These are phyloP conservation scores for Polydrusus tereticollis DNA, from an alignment of 2,888 invertebrate genomes.

Conservation along the genomic window DNA sequence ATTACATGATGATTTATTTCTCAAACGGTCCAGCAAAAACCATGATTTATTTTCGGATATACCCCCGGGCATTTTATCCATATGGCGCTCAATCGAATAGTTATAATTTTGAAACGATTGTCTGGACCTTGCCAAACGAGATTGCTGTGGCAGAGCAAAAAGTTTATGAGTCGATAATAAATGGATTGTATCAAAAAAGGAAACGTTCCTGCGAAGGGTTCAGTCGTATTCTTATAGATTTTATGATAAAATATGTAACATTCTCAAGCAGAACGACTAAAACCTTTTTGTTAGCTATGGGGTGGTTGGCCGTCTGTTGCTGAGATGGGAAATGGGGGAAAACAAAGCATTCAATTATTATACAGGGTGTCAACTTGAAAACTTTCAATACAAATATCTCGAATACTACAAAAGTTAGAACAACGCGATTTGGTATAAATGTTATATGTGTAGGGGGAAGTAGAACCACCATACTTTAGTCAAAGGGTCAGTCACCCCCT, in stretches of 20 bases:
- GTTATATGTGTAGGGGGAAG: too few species aligned
- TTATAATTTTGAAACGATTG: not conserved
- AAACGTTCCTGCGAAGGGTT: not conserved
- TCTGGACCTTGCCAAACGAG: not conserved
- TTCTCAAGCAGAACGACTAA: too few species aligned
- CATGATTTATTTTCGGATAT: conserved; percentile 1
- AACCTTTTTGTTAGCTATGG: too few species aligned
- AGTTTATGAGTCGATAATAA: not conserved
- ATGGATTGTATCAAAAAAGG: not conserved
- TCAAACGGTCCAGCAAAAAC: not conserved
- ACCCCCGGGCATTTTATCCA: not conserved
- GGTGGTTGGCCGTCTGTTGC: too few species aligned
- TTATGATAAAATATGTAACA: not conserved
- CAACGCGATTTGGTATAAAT: too few species aligned
- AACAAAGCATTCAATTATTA: too few species aligned
- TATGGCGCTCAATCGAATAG: not conserved
- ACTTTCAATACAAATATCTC: too few species aligned
- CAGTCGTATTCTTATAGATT: not conserved
- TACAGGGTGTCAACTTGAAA: too few species aligned
- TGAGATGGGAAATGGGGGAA: too few species aligned
- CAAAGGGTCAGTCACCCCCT: too few species aligned
- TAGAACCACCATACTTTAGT: too few species aligned
- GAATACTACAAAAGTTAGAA: too few species aligned
- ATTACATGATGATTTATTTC: not conserved
- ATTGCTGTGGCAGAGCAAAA: not conserved